These are phyloP conservation scores for Ailuropoda melanoleuca DNA, from an alignment of 2,113 vertebrate genomes.

Conservation along the genomic window DNA sequence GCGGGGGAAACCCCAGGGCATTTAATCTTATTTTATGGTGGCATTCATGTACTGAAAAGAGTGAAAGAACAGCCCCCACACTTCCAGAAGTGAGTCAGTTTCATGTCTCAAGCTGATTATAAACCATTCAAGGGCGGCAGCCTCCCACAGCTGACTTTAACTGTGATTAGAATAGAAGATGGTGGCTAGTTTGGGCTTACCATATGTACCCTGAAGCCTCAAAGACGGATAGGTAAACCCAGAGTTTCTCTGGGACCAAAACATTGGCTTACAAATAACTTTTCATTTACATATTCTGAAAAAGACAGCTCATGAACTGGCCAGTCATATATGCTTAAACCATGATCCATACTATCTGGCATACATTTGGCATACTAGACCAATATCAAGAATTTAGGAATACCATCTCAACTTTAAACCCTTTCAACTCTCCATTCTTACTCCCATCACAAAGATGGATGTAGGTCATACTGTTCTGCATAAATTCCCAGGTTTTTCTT, in stretches of 20 bases:
- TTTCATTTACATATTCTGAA: constrained; percentile 27
- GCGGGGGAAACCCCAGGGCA: constrained; percentile 73
- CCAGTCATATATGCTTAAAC: neutral
- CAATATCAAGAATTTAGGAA: neutral
- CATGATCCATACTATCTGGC: neutral
- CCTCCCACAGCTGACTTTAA: constrained; percentile 85
- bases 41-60: constrained; percentile 80
- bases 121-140: constrained; percentile 83
- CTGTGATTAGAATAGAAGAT: constrained; percentile 70
- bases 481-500: neutral
- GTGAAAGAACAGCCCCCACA: constrained; percentile 82
- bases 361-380: neutral
- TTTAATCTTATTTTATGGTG: constrained; percentile 79
- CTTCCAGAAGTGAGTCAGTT: constrained; percentile 84
- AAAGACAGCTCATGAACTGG: neutral
- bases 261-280: neutral
- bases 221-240: constrained; percentile 37
- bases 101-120: constrained; percentile 84
- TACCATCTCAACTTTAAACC: neutral
- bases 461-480: neutral
- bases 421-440: neutral
- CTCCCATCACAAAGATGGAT: neutral
- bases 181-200: constrained; percentile 54
- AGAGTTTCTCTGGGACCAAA: constrained; percentile 17
- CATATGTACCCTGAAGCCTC: constrained; percentile 25